Evolutionary conservation across 2,888 invertebrate species (phyloP).

Genomic region (Drosophila picticornis): DNA sequence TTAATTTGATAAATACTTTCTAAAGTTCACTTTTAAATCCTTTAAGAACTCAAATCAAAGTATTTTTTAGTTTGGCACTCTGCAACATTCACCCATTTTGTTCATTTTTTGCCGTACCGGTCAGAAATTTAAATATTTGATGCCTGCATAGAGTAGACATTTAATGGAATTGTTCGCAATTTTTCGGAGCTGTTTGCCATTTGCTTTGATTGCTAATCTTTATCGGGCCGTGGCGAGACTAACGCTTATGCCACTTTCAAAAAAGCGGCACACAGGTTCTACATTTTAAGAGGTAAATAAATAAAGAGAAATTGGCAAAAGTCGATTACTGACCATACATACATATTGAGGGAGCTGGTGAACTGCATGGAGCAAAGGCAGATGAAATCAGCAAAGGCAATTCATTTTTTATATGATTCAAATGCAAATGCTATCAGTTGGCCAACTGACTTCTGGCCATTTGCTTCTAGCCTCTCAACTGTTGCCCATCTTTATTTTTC

Average conservation of each 20-base stretch:
- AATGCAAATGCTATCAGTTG: constrained; percentile 67
- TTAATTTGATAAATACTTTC: background rate
- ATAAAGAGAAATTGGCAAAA: constrained; percentile 60
- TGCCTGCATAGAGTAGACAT: constrained; percentile 12
- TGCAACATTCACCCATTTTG: background rate
- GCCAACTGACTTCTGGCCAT: constrained; percentile 29
- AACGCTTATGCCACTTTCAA: constrained; percentile 36
- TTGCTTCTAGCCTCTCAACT: constrained; percentile 5
- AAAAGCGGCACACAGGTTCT: constrained; percentile 17
- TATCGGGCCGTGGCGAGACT: constrained; percentile 1
- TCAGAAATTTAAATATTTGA: constrained; percentile 26
- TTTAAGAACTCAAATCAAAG: background rate
- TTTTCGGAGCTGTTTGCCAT: constrained; percentile 17
- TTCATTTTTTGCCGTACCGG: background rate
- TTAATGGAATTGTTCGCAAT: constrained; percentile 35
- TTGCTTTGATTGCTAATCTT: constrained; percentile 40
- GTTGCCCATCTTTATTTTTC: background rate
- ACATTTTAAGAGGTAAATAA: constrained; percentile 39
- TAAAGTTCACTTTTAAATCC: background rate
- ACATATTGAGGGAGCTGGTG: constrained; percentile 4
- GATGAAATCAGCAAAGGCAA: constrained; percentile 67
- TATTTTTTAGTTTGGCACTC: background rate
- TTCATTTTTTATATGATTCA: constrained; percentile 74
- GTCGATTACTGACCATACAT: constrained; percentile 53
- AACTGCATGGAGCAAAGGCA: background rate